Percentiles rank a stretch among this genome's conserved stretches.
Conservation (phyloP, 2,888 invertebrate genomes). For the Luffia ferchaultella region DNA sequence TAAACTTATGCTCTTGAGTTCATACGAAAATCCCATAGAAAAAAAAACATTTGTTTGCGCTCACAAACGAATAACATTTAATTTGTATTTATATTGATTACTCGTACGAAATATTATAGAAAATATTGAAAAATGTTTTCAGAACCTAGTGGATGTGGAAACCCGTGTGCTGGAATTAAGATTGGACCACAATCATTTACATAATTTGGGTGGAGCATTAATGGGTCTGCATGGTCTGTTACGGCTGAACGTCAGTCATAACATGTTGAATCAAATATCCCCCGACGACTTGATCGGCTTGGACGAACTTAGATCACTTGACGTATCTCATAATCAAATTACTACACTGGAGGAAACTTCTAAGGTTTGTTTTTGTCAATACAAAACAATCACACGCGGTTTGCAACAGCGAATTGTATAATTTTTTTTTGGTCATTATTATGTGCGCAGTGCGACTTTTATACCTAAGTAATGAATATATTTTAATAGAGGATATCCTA, state of each 20-base stretch:
- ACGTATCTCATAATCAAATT: constrained; percentile 80
- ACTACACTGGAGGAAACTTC: constrained; percentile 83
- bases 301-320: constrained; percentile 75
- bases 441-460: not conserved
- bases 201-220: constrained; percentile 76
- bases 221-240: constrained; percentile 78
- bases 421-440: not conserved
- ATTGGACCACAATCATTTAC: constrained; percentile 77
- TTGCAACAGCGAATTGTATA: not conserved
- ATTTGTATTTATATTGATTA: no score
- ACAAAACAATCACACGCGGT: not conserved
- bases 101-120: constrained; percentile 1
- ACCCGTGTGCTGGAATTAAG: constrained; percentile 76
- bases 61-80: no score
- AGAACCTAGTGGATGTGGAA: constrained; percentile 82
- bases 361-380: constrained; percentile 61
- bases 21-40: no score
- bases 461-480: not conserved
- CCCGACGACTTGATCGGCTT: constrained; percentile 82
- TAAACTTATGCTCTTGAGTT: no score
- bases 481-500: no score
- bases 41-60: no score
- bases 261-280: constrained; percentile 75
- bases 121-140: constrained; percentile 27
- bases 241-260: constrained; percentile 77